A percentile compares a stretch with the other conserved stretches of the same genome.
These are phyloP conservation scores for Pinctada fucata DNA, from an alignment of 2,888 invertebrate genomes.

Conservation along the genomic window DNA sequence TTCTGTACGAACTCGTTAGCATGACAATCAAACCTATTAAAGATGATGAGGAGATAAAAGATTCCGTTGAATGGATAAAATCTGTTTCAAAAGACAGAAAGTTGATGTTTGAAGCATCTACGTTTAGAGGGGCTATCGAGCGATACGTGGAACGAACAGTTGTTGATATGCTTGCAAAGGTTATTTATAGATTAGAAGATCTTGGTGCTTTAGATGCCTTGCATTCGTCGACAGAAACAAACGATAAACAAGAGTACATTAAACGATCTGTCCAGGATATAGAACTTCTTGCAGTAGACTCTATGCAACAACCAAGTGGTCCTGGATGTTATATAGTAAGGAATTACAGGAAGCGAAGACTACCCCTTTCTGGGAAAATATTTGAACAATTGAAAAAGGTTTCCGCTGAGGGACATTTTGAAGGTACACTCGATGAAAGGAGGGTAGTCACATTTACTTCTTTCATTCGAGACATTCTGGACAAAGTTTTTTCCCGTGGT, in stretches of 20 bases:
- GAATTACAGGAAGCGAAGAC: background rate
- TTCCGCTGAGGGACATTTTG: too few relatives aligned
- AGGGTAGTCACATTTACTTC: too few relatives aligned
- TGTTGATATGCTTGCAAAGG: background rate
- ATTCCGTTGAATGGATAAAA: background rate
- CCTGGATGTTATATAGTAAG: conserved; percentile 46
- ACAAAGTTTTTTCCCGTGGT: background rate
- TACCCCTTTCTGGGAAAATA: background rate
- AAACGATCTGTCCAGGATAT: conserved; percentile 21
- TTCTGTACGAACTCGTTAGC: conserved; percentile 17
- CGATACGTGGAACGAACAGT: background rate
- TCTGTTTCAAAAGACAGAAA: background rate
- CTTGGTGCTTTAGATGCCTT: background rate
- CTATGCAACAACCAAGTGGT: conserved; percentile 38
- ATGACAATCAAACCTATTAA: conserved; percentile 8
- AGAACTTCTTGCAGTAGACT: conserved; percentile 31
- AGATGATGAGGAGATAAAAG: background rate
- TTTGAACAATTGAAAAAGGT: background rate
- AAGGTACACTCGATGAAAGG: too few relatives aligned
- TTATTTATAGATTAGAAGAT: conserved; percentile 2
- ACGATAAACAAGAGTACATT: conserved; percentile 31
- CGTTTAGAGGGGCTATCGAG: background rate
- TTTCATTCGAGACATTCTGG: too few relatives aligned
- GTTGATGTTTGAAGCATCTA: background rate
- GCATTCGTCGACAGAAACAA: background rate